Evolutionary conservation across 2,888 invertebrate genomes (phyloP).

Genomic region (Acanthoscelides obtectus): DNA sequence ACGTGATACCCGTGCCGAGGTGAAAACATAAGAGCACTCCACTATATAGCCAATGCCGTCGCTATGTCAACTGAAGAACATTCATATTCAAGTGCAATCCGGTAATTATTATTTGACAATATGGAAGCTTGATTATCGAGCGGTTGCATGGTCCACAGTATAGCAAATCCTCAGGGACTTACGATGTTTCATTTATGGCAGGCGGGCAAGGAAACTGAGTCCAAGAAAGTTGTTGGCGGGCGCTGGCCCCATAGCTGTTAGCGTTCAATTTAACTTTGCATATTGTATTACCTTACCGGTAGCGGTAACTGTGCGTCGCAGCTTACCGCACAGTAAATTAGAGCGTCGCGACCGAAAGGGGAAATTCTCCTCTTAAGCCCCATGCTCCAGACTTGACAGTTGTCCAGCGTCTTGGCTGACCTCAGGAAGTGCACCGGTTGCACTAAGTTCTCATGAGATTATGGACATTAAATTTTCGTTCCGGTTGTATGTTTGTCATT

Average conservation of each 20-base stretch:
- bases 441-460: background rate
- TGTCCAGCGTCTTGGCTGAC: background rate
- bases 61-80: no score
- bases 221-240: background rate
- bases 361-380: background rate
- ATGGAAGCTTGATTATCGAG: background rate
- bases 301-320: background rate
- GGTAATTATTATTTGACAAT: no score
- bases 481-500: no score
- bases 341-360: background rate
- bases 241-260: background rate
- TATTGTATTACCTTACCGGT: background rate
- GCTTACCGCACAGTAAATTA: background rate
- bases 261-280: background rate
- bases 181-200: background rate
- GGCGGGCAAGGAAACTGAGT: background rate
- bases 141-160: background rate
- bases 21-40: no score
- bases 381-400: background rate
- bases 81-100: no score
- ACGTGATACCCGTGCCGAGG: no score
- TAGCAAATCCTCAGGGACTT: background rate
- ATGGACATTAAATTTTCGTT: no score
- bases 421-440: background rate
- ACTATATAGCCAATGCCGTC: no score